Conservation (phyloP, 1,140 invertebrate species). For the Ridgeia piscesae region DNA sequence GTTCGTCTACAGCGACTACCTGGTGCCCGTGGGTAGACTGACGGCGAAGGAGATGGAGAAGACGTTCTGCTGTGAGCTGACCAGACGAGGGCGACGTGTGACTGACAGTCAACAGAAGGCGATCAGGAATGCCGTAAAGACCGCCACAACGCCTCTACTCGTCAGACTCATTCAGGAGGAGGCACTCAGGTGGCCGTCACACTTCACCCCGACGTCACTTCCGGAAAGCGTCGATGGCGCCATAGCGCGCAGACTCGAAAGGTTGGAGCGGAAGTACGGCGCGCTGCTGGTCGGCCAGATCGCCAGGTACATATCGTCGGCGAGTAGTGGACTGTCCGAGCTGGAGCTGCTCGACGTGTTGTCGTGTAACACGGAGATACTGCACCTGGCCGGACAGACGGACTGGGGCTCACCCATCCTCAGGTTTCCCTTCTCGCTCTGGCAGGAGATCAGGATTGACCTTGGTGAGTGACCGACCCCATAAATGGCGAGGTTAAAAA, state of each 20-base stretch:
- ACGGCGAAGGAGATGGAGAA: not conserved
- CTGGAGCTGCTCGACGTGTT: slow-evolving; percentile 44
- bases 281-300: slow-evolving; percentile 34
- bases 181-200: slow-evolving; percentile 32
- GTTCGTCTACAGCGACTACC: slow-evolving; percentile 7
- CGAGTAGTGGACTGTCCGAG: slow-evolving; percentile 46
- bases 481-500: not conserved
- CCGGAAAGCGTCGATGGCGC: slow-evolving; percentile 19
- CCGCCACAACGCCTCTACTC: not conserved
- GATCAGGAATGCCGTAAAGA: not conserved
- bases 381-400: slow-evolving; percentile 3
- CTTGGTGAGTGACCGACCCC: slow-evolving; percentile 29
- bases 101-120: not conserved
- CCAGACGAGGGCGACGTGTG: not conserved
- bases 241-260: not conserved
- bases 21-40: not conserved
- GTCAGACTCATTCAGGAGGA: slow-evolving; percentile 29
- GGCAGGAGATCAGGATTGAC: slow-evolving; percentile 38
- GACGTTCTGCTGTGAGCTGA: not conserved
- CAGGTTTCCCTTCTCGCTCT: slow-evolving; percentile 34
- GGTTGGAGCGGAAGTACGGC: slow-evolving; percentile 37
- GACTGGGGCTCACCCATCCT: slow-evolving; percentile 25
- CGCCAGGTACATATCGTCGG: slow-evolving; percentile 38
- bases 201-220: slow-evolving; percentile 29
- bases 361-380: slow-evolving; percentile 33